Evolutionary conservation across 2,113 vertebrate genomes (phyloP).

Genomic region (Holacanthus passer): DNA sequence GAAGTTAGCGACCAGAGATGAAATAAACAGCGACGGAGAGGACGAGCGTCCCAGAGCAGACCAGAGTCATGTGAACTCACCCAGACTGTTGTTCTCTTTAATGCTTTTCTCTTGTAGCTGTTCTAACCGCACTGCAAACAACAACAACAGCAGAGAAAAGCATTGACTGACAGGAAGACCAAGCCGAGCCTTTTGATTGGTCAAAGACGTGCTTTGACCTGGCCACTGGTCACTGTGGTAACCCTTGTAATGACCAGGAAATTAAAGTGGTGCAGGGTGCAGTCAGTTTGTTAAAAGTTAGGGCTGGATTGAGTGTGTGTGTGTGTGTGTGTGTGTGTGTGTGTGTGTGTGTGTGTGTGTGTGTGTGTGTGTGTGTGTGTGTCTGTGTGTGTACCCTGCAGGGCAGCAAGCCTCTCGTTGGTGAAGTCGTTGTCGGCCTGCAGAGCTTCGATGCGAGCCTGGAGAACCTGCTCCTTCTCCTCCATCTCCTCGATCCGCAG

Average conservation of each 20-base stretch:
- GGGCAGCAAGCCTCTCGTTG: conserved; percentile 94
- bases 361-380: conserved; percentile 1
- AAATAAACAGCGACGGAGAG: conserved; percentile 8
- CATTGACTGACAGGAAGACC: conserved; percentile 37
- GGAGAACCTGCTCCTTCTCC: conserved; percentile 97
- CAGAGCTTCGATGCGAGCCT: conserved; percentile 97
- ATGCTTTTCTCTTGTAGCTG: conserved; percentile 98
- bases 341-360: conserved; percentile 46
- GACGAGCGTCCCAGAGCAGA: conserved; percentile 31
- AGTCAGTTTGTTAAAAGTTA: conserved; percentile 31
- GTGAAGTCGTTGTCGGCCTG: conserved; percentile 99
- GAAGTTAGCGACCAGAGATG: conserved; percentile 23
- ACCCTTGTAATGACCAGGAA: not conserved
- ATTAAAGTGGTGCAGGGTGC: conserved; percentile 16
- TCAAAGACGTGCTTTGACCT: not conserved
- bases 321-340: conserved; percentile 23
- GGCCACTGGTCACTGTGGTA: not conserved
- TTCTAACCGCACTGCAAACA: conserved; percentile 97
- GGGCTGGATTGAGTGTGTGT: not conserved
- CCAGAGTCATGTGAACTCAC: conserved; percentile 86
- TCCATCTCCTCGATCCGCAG: conserved; percentile 97
- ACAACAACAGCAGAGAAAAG: conserved; percentile 70
- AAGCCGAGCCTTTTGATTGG: conserved; percentile 5
- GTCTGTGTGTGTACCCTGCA: conserved; percentile 88
- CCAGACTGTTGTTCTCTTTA: conserved; percentile 97